A percentile compares a stretch with the other conserved stretches of the same genome.
These are phyloP conservation scores for Patiria miniata DNA, from an alignment of 35 echinoderm and acorn worm genomes.

Conservation along the genomic window DNA sequence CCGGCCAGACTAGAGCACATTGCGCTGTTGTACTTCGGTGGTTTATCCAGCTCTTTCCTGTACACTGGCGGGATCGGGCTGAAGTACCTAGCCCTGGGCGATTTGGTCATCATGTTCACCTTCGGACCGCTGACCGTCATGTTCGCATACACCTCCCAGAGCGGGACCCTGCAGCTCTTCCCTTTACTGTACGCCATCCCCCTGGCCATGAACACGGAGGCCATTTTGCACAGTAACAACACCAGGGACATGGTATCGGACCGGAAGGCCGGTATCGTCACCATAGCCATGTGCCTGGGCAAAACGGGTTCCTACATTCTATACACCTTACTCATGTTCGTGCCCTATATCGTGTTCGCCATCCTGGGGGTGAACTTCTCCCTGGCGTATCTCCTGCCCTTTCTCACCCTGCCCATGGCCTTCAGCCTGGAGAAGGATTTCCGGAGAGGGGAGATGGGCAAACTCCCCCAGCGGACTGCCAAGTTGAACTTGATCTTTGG, in stretches of 20 bases:
- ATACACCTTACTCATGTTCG: conserved; percentile 74
- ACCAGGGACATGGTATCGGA: conserved; percentile 80
- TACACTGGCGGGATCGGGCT: conserved; percentile 97
- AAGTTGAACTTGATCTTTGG: conserved; percentile 87
- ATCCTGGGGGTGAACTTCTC: conserved; percentile 85
- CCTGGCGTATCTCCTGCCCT: conserved; percentile 51
- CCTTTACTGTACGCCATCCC: conserved; percentile 91
- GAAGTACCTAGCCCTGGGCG: conserved; percentile 87
- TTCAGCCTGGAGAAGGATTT: conserved; percentile 92
- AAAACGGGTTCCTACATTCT: conserved; percentile 76
- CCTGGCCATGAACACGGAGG: conserved; percentile 86
- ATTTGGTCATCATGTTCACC: conserved; percentile 79
- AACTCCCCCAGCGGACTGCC: conserved; percentile 76
- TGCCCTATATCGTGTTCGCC: conserved; percentile 83
- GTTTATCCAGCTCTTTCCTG: conserved; percentile 84
- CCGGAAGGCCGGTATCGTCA: conserved; percentile 75
- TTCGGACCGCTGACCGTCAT: conserved; percentile 97
- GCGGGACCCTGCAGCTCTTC: conserved; percentile 48
- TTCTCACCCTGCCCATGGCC: conserved; percentile 80
- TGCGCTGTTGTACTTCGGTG: conserved; percentile 90
- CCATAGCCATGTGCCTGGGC: conserved; percentile 82
- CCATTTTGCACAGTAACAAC: conserved; percentile 96
- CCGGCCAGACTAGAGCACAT: conserved; percentile 95
- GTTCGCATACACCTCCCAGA: conserved; percentile 85
- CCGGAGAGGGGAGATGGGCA: conserved; percentile 52